Conservation (phyloP, 2,797 vertebrate genomes). For the Emys orbicularis region DNA sequence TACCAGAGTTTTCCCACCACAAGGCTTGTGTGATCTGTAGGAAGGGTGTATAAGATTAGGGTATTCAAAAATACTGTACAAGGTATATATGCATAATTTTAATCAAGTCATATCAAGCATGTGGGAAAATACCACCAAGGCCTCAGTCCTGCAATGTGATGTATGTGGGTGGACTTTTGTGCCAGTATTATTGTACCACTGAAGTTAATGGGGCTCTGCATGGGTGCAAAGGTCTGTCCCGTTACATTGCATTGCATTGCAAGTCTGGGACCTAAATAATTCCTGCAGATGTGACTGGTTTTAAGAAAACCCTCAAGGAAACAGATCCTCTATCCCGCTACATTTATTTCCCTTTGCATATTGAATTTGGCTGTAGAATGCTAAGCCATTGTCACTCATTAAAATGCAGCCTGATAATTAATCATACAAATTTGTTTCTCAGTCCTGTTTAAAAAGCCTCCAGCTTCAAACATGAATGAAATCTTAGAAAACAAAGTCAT, state of each 20-base stretch:
- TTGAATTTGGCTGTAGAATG: background rate
- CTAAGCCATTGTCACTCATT: background rate
- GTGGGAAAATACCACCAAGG: background rate
- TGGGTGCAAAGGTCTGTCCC: background rate
- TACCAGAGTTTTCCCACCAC: background rate
- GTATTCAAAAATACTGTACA: background rate
- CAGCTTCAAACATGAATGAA: background rate
- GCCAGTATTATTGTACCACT: background rate
- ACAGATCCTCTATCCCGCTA: background rate
- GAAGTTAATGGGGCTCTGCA: background rate
- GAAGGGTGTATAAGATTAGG: background rate
- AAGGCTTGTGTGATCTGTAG: background rate
- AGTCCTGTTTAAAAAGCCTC: background rate
- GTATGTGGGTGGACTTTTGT: background rate
- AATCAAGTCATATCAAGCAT: background rate
- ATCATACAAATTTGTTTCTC: constrained; percentile 17
- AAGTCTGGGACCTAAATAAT: background rate
- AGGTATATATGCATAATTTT: background rate
- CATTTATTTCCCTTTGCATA: background rate
- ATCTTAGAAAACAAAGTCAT: background rate
- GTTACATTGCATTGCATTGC: background rate
- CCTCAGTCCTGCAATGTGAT: background rate
- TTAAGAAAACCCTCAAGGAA: background rate
- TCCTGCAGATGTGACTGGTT: fast-evolving
- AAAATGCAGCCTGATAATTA: background rate